Percentiles rank a stretch among this genome's conserved stretches.
Conservation (phyloP, 2,888 invertebrate species). For the Chymomyza procnemis region DNA sequence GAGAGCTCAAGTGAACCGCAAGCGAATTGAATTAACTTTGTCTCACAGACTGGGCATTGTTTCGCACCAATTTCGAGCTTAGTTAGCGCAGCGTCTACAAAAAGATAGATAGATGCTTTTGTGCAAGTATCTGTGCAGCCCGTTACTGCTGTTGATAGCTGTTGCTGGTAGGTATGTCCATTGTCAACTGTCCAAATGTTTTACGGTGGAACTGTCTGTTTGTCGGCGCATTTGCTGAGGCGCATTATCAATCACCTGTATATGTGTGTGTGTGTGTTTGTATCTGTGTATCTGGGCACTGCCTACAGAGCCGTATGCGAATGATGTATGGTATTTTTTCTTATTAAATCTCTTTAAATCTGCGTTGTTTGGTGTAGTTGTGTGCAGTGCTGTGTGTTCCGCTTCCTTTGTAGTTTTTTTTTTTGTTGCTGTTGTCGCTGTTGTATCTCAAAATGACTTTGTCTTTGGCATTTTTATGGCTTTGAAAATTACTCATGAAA, state of each 20-base stretch:
- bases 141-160: neutral
- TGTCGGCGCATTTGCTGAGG: neutral
- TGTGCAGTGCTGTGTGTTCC: conserved; percentile 8
- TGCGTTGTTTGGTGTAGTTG: conserved; percentile 12
- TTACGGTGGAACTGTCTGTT: neutral
- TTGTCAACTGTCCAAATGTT: neutral
- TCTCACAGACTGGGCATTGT: neutral
- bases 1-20: neutral
- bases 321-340: conserved; percentile 28
- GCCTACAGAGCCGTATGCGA: neutral
- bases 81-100: neutral
- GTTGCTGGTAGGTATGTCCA: neutral
- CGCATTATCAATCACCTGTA: conserved; percentile 68
- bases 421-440: neutral
- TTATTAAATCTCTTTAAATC: conserved; percentile 45
- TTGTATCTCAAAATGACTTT: conserved; percentile 32
- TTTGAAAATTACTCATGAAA: conserved; percentile 58
- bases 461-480: conserved; percentile 59
- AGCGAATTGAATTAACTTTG: neutral
- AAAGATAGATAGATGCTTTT: neutral
- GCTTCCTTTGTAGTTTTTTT: neutral
- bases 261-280: conserved; percentile 8
- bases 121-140: neutral
- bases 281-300: neutral
- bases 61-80: neutral